Conservation (phyloP, 2,113 vertebrate genomes). For the Poecilia latipinna region DNA sequence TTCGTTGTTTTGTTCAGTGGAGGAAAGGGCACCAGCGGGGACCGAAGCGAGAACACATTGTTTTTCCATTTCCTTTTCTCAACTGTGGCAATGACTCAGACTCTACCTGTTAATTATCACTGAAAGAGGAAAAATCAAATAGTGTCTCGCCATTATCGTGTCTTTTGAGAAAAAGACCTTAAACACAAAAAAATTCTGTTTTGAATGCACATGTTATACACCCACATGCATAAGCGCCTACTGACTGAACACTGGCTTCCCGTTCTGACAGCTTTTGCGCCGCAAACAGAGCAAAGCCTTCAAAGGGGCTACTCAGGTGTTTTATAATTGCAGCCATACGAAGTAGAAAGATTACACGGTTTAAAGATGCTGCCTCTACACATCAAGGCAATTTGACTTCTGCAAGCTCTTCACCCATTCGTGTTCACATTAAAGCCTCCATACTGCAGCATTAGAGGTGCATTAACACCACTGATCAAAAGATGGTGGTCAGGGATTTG, state of each 20-base stretch:
- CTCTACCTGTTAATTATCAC: constrained; percentile 45
- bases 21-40: constrained; percentile 41
- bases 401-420: constrained; percentile 15
- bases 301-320: constrained; percentile 18
- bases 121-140: constrained; percentile 12
- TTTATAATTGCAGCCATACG: constrained; percentile 26
- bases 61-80: constrained; percentile 49
- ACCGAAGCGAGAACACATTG: constrained; percentile 47
- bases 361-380: constrained; percentile 22
- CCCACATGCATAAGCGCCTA: background rate
- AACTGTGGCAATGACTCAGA: constrained; percentile 21
- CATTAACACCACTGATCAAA: constrained; percentile 63
- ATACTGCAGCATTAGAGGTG: constrained; percentile 17
- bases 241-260: constrained; percentile 9
- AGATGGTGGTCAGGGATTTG: constrained; percentile 43
- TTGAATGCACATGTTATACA: constrained; percentile 9
- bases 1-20: constrained; percentile 64
- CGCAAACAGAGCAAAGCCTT: constrained; percentile 31
- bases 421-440: constrained; percentile 25
- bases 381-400: constrained; percentile 25
- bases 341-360: constrained; percentile 25
- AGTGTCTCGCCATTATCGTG: background rate
- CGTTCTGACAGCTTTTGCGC: constrained; percentile 4
- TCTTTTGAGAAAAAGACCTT: constrained; percentile 28
- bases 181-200: constrained; percentile 23